These are phyloP conservation scores for Lindbergichthys nudifrons DNA, from an alignment of 2,797 vertebrate species.

Conservation along the genomic window DNA sequence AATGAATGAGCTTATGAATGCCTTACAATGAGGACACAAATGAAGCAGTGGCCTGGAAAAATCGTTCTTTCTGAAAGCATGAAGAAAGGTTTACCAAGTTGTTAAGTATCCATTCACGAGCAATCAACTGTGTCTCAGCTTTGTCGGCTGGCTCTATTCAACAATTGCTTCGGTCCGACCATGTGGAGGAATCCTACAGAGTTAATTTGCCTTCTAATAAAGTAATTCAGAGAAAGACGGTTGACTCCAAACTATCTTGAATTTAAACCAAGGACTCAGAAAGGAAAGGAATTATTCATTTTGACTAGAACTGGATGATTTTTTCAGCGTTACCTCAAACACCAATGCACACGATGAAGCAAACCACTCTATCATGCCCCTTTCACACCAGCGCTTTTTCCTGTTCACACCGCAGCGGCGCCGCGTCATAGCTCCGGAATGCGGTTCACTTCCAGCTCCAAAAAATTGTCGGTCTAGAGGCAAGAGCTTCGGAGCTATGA, in stretches of 20 bases:
- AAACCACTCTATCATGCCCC: constrained; percentile 22
- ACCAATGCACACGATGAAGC: constrained; percentile 5
- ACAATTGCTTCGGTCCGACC: constrained; percentile 23
- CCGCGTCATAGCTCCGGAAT: too few species aligned
- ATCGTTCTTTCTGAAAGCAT: background rate
- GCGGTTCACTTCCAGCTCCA: too few species aligned
- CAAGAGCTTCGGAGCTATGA: too few species aligned
- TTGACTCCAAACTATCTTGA: constrained; percentile 30
- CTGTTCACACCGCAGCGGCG: too few species aligned
- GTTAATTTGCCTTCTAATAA: constrained; percentile 59
- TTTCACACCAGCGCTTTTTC: too few species aligned
- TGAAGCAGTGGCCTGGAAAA: constrained; percentile 43
- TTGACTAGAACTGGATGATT: constrained; percentile 23
- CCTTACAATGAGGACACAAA: constrained; percentile 46
- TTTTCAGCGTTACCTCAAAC: constrained; percentile 31
- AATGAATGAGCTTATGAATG: constrained; percentile 18
- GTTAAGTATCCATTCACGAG: constrained; percentile 51
- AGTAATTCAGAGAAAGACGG: constrained; percentile 37
- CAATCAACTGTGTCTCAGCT: constrained; percentile 56
- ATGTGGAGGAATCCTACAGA: constrained; percentile 34
- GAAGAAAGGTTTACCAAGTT: constrained; percentile 35
- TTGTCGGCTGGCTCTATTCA: constrained; percentile 44
- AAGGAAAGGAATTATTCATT: constrained; percentile 18
- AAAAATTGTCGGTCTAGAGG: too few species aligned
- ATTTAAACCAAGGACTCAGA: constrained; percentile 31